These are phyloP conservation scores for Synanthedon tipuliformis DNA, from an alignment of 2,888 invertebrate species.

Conservation along the genomic window DNA sequence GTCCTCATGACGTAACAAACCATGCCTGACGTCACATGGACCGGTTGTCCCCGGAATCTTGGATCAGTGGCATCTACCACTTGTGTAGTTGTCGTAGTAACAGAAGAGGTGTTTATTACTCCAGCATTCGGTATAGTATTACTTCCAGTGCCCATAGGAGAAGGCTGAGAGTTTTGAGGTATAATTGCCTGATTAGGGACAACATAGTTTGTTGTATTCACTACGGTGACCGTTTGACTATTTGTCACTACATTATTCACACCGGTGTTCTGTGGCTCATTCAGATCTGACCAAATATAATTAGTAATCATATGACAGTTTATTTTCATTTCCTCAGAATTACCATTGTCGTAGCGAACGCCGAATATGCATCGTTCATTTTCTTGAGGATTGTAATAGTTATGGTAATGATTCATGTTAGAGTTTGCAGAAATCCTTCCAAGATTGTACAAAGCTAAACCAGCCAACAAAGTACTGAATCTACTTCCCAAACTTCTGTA, in stretches of 20 bases:
- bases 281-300: slow-evolving; percentile 8
- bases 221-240: neutral
- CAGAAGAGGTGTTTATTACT: neutral
- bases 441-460: slow-evolving; percentile 14
- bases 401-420: neutral
- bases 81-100: neutral
- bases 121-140: neutral
- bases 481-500: slow-evolving; percentile 12
- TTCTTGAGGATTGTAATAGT: slow-evolving; percentile 6
- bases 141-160: neutral
- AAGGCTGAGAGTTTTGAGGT: neutral
- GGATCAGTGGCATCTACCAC: neutral
- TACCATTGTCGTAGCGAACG: slow-evolving; percentile 7
- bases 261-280: neutral
- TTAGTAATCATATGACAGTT: slow-evolving; percentile 11
- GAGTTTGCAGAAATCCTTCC: slow-evolving; percentile 3
- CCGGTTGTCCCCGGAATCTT: slow-evolving; percentile 1
- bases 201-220: neutral
- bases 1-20: slow-evolving; percentile 1
- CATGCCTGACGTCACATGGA: slow-evolving; percentile 1
- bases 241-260: neutral
- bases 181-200: neutral
- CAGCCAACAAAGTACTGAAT: slow-evolving; percentile 11
- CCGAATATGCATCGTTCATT: slow-evolving; percentile 13
- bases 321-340: slow-evolving; percentile 10